Conservation (phyloP, 2,888 invertebrate species). For the Cotesia congregata region DNA sequence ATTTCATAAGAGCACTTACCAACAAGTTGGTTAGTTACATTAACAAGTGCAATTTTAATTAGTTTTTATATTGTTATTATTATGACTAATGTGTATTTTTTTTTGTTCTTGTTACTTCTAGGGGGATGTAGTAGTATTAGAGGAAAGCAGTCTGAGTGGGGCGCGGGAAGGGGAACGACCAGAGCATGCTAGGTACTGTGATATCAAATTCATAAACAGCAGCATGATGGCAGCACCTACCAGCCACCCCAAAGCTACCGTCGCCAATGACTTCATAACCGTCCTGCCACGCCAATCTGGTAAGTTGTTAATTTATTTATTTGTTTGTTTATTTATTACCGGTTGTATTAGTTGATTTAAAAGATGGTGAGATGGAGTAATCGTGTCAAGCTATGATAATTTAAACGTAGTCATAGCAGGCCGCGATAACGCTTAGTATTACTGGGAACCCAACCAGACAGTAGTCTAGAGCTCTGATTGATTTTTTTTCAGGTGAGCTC, state of each 20-base stretch:
- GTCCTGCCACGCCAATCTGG: conserved; percentile 70
- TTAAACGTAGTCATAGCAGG: conserved; percentile 4
- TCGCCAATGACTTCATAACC: conserved; percentile 71
- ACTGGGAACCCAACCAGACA: not conserved
- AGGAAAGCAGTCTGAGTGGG: conserved; percentile 70
- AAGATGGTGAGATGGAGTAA: not conserved
- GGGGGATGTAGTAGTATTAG: conserved; percentile 71
- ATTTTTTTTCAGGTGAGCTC: conserved; percentile 65
- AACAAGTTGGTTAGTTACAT: not conserved
- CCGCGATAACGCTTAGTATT: not conserved
- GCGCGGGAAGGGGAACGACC: conserved; percentile 69
- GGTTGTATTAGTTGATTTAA: not conserved
- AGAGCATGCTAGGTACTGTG: conserved; percentile 71
- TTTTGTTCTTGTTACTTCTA: conserved; percentile 49
- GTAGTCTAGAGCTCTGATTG: conserved; percentile 14
- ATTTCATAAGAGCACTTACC: not conserved
- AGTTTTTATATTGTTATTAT: conserved; percentile 22
- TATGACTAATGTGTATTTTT: conserved; percentile 11
- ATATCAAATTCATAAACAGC: conserved; percentile 71
- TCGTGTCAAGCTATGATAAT: conserved; percentile 11
- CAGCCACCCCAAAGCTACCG: conserved; percentile 70
- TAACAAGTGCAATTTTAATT: not conserved
- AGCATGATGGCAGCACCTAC: conserved; percentile 69
- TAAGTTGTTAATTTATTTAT: conserved; percentile 47
- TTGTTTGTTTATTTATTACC: conserved; percentile 12